Conservation (phyloP, 2,797 vertebrate genomes). For the Pseudomugil gertrudae region DNA sequence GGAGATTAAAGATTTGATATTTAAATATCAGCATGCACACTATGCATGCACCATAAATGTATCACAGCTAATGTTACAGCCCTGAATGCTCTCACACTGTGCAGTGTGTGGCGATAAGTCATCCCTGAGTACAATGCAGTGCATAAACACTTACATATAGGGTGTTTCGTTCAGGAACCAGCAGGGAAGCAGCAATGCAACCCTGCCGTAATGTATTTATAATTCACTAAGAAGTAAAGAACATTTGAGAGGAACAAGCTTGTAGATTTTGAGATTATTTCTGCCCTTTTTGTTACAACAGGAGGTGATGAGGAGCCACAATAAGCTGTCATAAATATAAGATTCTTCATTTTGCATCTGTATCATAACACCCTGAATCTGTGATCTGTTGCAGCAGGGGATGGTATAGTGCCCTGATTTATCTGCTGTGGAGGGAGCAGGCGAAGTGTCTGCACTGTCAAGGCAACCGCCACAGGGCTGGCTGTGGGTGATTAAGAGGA, state of each 20-base stretch:
- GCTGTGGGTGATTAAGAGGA: constrained; percentile 56
- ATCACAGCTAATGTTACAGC: neutral
- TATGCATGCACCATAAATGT: constrained; percentile 4
- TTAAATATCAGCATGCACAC: neutral
- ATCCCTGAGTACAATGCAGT: neutral
- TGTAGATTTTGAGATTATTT: constrained; percentile 3
- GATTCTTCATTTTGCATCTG: neutral
- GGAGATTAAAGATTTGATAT: neutral
- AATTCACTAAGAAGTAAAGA: constrained; percentile 15
- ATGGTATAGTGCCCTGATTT: constrained; percentile 25
- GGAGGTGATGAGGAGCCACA: neutral
- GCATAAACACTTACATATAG: neutral
- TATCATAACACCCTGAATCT: constrained; percentile 10
- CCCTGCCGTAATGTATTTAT: neutral
- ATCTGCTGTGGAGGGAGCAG: constrained; percentile 27
- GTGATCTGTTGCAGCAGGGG: constrained; percentile 16
- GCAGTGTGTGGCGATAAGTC: neutral
- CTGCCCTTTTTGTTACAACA: neutral
- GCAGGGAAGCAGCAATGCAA: constrained; percentile 9
- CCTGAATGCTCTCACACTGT: neutral
- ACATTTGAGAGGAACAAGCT: constrained; percentile 2
- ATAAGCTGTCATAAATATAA: neutral
- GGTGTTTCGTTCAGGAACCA: constrained; percentile 25
- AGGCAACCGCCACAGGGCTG: constrained; percentile 55
- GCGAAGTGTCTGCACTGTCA: constrained; percentile 57